Percentiles rank a stretch among this genome's conserved stretches.
Conservation (phyloP, 1,140 invertebrate genomes). For the Lepeophtheirus salmonis region DNA sequence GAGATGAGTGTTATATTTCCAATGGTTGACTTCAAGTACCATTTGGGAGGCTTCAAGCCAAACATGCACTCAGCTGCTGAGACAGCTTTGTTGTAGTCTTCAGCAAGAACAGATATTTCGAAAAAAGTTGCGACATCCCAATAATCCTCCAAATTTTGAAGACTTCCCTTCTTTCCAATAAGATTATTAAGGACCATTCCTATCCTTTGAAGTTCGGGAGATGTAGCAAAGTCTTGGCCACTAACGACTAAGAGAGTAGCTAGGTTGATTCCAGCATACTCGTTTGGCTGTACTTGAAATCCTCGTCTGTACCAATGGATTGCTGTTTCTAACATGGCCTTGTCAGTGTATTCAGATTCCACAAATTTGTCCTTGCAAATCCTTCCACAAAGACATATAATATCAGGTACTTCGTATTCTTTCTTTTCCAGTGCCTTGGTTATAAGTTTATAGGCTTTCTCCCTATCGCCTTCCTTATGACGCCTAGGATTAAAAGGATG, state of each 20-base stretch:
- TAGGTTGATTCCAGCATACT: slow-evolving; percentile 97
- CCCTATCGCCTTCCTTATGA: slow-evolving; percentile 79
- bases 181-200: slow-evolving; percentile 85
- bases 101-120: slow-evolving; percentile 90
- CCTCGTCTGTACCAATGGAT: slow-evolving; percentile 97
- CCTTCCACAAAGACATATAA: slow-evolving; percentile 91
- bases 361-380: slow-evolving; percentile 99
- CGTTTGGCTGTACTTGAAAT: slow-evolving; percentile 92
- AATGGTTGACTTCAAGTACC: slow-evolving; percentile 96
- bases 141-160: slow-evolving; percentile 81
- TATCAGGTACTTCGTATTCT: slow-evolving; percentile 84
- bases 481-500: slow-evolving; percentile 36
- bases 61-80: slow-evolving; percentile 99
- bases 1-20: slow-evolving; percentile 93
- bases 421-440: slow-evolving; percentile 71
- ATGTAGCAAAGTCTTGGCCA: slow-evolving; percentile 42
- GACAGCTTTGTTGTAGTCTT: slow-evolving; percentile 90
- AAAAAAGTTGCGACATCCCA: slow-evolving; percentile 99
- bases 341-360: slow-evolving; percentile 75
- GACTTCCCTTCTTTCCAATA: slow-evolving; percentile 90
- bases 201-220: slow-evolving; percentile 23
- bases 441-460: slow-evolving; percentile 78
- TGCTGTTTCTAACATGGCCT: slow-evolving; percentile 58
- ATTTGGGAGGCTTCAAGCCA: slow-evolving; percentile 90
- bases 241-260: slow-evolving; percentile 93